phyloP scores from a whole-genome alignment of 2,113 vertebrate genomes.

The Merops nubicus region DNA sequence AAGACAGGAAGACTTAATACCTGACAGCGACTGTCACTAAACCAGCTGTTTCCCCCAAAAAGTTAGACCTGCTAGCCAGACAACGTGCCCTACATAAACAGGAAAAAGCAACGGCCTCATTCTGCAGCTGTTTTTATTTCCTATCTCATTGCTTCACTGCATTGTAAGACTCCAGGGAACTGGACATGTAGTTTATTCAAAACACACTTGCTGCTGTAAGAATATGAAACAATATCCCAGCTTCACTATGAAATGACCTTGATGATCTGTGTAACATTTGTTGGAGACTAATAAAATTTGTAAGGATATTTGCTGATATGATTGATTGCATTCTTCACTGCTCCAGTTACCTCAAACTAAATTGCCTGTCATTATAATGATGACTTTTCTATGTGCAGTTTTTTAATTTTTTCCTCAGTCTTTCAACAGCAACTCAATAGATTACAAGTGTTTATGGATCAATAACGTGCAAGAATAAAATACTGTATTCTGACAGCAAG shows the following conservation, averaged over 20 bases:
- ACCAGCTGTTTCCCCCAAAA: background rate
- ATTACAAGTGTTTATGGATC: slow-evolving; percentile 74
- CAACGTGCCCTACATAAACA: background rate
- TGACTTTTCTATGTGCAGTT: slow-evolving; percentile 73
- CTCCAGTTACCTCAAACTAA: slow-evolving; percentile 77
- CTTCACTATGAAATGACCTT: slow-evolving; percentile 66
- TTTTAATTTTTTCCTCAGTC: slow-evolving; percentile 66
- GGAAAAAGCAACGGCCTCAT: background rate
- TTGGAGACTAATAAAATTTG: slow-evolving; percentile 77
- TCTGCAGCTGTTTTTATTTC: slow-evolving; percentile 34
- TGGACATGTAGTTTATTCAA: slow-evolving; percentile 49
- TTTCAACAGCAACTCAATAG: slow-evolving; percentile 67
- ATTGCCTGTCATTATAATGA: slow-evolving; percentile 85
- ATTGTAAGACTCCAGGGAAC: slow-evolving; percentile 12
- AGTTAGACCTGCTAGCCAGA: background rate
- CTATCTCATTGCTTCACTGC: background rate
- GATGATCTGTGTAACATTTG: slow-evolving; percentile 53
- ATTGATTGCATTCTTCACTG: slow-evolving; percentile 78
- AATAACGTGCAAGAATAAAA: slow-evolving; percentile 70
- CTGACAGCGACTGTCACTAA: background rate
- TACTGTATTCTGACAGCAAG: slow-evolving; percentile 56
- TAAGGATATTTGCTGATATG: slow-evolving; percentile 79
- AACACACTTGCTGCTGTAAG: slow-evolving; percentile 28
- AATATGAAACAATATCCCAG: slow-evolving; percentile 54
- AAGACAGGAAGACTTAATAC: background rate